These are phyloP conservation scores for Psilopogon haemacephalus DNA, from an alignment of 2,113 vertebrate species.

Conservation along the genomic window DNA sequence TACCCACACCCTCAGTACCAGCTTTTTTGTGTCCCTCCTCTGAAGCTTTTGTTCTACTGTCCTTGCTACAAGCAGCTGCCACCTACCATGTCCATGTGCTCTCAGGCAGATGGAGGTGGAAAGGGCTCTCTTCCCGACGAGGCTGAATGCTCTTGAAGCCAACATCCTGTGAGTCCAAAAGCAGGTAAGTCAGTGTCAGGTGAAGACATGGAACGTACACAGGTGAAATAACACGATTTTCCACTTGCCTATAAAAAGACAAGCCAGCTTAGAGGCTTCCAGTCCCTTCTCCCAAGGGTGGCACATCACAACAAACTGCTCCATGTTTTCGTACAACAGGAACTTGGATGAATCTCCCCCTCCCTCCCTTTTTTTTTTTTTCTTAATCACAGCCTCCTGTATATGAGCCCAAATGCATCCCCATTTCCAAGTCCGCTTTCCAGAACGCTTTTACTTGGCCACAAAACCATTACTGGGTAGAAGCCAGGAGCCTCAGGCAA, in stretches of 20 bases:
- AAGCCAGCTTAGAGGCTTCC: fast-evolving
- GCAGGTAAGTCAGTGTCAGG: background rate
- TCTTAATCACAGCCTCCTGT: fast-evolving
- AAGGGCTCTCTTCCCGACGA: constrained; percentile 86
- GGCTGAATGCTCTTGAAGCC: constrained; percentile 82
- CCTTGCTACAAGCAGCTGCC: too few relatives aligned
- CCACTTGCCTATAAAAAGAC: fast-evolving
- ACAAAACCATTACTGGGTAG: fast-evolving
- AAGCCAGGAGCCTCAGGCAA: background rate
- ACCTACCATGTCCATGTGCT: constrained; percentile 84
- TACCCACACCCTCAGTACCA: background rate
- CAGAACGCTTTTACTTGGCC: fast-evolving
- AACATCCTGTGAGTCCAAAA: constrained; percentile 83
- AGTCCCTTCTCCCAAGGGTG: background rate
- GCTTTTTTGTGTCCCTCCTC: background rate
- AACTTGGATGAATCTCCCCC: fast-evolving
- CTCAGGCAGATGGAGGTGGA: constrained; percentile 86
- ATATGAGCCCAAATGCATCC: background rate
- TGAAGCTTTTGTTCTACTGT: fast-evolving
- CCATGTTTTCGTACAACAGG: fast-evolving
- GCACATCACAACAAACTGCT: fast-evolving
- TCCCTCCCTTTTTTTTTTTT: background rate
- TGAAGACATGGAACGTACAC: fast-evolving
- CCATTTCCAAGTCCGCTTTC: background rate
- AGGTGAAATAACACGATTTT: fast-evolving